Conservation (phyloP, 2,888 invertebrate species). For the Crocallis elinguaria region DNA sequence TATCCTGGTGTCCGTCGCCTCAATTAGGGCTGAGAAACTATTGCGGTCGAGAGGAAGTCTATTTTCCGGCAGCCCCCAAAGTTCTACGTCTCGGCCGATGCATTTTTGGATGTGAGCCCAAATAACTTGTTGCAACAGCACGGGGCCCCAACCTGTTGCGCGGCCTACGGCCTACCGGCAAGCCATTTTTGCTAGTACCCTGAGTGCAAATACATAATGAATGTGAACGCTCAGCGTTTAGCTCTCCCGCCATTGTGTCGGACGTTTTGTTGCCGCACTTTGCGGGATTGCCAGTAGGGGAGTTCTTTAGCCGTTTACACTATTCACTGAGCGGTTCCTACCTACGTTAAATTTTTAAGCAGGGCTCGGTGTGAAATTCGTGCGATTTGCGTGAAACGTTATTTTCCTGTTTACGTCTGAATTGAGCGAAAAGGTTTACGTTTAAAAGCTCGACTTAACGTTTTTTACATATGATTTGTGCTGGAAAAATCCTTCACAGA, state of each 20-base stretch:
- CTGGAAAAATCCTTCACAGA: neutral
- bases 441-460: constrained; percentile 12
- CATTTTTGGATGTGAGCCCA: constrained; percentile 84
- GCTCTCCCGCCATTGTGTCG: constrained; percentile 61
- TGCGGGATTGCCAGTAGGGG: constrained; percentile 57
- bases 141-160: constrained; percentile 76
- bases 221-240: constrained; percentile 69
- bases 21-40: constrained; percentile 52
- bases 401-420: constrained; percentile 31
- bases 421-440: constrained; percentile 21
- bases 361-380: constrained; percentile 34
- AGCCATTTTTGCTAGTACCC: constrained; percentile 75
- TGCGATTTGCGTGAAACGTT: constrained; percentile 37
- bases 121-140: constrained; percentile 78
- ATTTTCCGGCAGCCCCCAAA: constrained; percentile 50
- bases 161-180: constrained; percentile 60
- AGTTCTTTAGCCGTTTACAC: constrained; percentile 58
- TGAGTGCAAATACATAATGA: constrained; percentile 79
- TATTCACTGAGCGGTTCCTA: constrained; percentile 46
- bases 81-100: constrained; percentile 73
- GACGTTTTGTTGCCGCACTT: constrained; percentile 59
- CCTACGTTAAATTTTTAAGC: constrained; percentile 43
- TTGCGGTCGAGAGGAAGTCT: constrained; percentile 58
- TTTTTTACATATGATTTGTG: constrained; percentile 6
- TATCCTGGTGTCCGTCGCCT: constrained; percentile 28